Base-by-base conservation (phyloP, 2,888 invertebrate genomes). In the Myathropa florea region DNA sequence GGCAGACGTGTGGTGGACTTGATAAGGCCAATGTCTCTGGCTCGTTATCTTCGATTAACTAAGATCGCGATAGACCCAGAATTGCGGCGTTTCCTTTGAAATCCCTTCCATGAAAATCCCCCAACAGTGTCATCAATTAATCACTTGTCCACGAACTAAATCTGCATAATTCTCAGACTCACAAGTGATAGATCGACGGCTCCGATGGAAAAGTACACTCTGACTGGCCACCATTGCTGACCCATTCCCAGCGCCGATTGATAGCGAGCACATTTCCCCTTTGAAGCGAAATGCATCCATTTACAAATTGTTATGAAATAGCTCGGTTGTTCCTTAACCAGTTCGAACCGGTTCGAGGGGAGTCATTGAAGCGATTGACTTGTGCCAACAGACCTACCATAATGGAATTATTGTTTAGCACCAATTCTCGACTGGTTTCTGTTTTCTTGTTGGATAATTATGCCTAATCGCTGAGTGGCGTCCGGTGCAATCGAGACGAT, bases 381-480 rank as follows among this genome's bases (percentile, higher is more conserved):
- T 12, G 3, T n/a, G 21, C 53, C 18, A 23, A 60, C 71, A 71
- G 71, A 71, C 71, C 71, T 71, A 71, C 71, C 71, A 39, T 71
- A 71, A 71, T 39, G 18, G 36, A 55, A 67, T 67, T 67, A 53
- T 53, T 53, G 53, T 18, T 67, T 28, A 53, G 28, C 18, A 12
- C n/a, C 21, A 7, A 21, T 2, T 33, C 30, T 21, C 21, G 9
- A 53, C 26, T 46, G 39, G 24, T 39, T 18, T 39, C 26, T 24
- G 46, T 24, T 26, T 18, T 24, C 1, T 30, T 10, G 28, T 28
- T 67, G 24, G 24, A 14, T 18, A 64, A 26, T 65, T 26, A 24
- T 39, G 64, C 26, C 46, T 26, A 59, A 26, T 23, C 46, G 18
- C 46, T 18, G 18, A 4, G 33, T 33, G 3, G 33, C 12, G 33